Evolutionary conservation across 2,888 invertebrate species (phyloP).

Genomic region (Colostygia pectinataria): DNA sequence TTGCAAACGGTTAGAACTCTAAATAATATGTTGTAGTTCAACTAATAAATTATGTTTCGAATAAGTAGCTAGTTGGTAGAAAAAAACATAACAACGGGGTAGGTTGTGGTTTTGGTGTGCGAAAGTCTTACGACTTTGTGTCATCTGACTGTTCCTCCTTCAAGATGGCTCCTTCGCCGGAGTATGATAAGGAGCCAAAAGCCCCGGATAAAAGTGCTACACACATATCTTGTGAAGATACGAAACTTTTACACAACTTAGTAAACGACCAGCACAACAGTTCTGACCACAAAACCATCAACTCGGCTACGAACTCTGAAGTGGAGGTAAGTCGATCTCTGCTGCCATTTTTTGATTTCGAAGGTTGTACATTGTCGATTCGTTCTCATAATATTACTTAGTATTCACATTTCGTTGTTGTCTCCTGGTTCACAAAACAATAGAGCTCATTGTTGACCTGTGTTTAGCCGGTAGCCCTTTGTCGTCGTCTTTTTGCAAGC

Average conservation of each 20-base stretch:
- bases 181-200: conserved; percentile 89
- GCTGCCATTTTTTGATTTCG: conserved; percentile 57
- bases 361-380: conserved; percentile 37
- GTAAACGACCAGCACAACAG: conserved; percentile 67
- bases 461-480: conserved; percentile 5
- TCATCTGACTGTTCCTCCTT: conserved; percentile 83
- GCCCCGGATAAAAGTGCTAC: conserved; percentile 86
- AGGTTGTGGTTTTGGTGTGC: conserved; percentile 69
- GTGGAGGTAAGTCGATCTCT: conserved; percentile 73
- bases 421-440: conserved; percentile 5
- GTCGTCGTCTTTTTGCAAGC: neutral
- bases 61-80: conserved; percentile 65
- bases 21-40: conserved; percentile 62
- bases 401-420: conserved; percentile 3
- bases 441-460: conserved; percentile 1
- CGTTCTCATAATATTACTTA: conserved; percentile 20
- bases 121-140: conserved; percentile 81
- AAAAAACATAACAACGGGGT: conserved; percentile 55
- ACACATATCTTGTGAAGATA: conserved; percentile 71
- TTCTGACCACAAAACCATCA: conserved; percentile 66
- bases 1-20: conserved; percentile 70
- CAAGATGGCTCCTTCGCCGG: conserved; percentile 91
- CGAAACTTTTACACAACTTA: conserved; percentile 71
- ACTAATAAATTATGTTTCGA: conserved; percentile 61
- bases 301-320: conserved; percentile 60